Evolutionary conservation across 2,888 invertebrate species (phyloP), one percentile per base, ranked within the genome.

Genomic region (Sphaerophoria taeniata): DNA sequence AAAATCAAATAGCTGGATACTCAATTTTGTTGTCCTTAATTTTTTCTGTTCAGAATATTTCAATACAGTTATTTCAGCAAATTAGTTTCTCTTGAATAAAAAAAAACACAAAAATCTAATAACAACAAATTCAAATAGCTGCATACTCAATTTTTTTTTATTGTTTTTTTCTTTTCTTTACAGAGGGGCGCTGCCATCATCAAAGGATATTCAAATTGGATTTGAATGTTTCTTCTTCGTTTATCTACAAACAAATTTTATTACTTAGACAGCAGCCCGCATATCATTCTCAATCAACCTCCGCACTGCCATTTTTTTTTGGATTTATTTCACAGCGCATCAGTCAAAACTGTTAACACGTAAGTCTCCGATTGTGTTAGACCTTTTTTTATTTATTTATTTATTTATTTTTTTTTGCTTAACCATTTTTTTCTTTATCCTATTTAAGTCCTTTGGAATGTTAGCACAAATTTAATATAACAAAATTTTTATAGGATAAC

Each of bases 281-380:
- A 75, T 76, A 80, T 75, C 83, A 65, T 63, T 65, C 49, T 12
- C 70, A 51, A 63, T 60, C 56, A 63, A 67, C 77, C 56, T 74
- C 70, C 45, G 70, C 61, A 65, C 83, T 78, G 78, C 73, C 78
- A 78, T 73, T 24, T 24, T 24, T 24, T 24, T 24, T 55, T 74
- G 34, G 60, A 69, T 74, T 67, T 51, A 45, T 61, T 45, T 76
- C 65, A 49, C 34, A 49, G 72, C 47, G 72, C 67, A 80, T 76
- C 75, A 72, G 75, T 72, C 75, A 61, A 56, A 84, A 71, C 75
- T 72, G 84, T 75, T 84, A 72, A 71, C 61, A 61, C 72, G 84
- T 84, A 74, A 80, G 84, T 80, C 60, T 84, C 61, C 76, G 80
- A 77, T 76, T 84, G 43, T 58, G 51, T 79, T 78, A 53, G 55